Percentiles rank a stretch among this genome's conserved stretches.
Conservation (phyloP, 2,113 vertebrate genomes). For the Harpagus bidentatus region DNA sequence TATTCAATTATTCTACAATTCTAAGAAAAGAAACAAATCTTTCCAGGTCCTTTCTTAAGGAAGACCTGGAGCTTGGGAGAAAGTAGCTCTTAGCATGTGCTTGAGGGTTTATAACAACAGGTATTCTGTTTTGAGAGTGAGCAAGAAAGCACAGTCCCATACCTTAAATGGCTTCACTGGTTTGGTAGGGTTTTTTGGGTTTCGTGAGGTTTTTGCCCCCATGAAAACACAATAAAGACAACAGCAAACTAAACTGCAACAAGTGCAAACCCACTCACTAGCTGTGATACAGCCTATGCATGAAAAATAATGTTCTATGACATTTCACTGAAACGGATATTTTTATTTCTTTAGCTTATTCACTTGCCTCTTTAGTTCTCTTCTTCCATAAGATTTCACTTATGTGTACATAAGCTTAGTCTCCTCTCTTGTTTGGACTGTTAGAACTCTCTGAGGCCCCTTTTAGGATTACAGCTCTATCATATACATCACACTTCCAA, state of each 20-base stretch:
- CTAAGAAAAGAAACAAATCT: neutral
- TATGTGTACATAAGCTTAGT: neutral
- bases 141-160: neutral
- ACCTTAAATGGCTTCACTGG: neutral
- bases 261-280: neutral
- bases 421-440: neutral
- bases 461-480: neutral
- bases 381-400: neutral
- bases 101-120: neutral
- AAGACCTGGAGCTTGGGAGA: neutral
- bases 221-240: neutral
- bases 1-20: neutral
- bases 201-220: neutral
- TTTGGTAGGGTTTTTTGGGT: neutral
- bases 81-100: neutral
- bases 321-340: neutral
- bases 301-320: neutral
- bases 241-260: neutral
- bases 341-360: neutral
- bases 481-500: neutral
- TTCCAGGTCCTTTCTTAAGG: neutral
- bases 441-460: neutral
- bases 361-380: neutral
- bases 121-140: neutral
- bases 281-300: fast-evolving